A percentile compares a stretch with the other conserved stretches of the same genome.
Conservation (phyloP, 2,888 invertebrate genomes). For the Apamea crenata region DNA sequence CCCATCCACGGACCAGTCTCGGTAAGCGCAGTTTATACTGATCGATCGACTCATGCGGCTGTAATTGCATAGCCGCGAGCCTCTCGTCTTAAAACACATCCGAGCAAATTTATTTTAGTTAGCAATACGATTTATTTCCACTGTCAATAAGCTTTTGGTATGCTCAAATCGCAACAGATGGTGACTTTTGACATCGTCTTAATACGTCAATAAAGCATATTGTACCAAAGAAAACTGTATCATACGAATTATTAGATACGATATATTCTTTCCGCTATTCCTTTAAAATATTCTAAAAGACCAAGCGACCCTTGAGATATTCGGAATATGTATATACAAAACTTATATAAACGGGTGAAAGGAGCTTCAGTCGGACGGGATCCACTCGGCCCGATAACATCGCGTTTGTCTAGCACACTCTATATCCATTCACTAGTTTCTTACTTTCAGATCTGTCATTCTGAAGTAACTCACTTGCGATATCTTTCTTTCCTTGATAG, state of each 20-base stretch:
- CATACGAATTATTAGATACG: slow-evolving; percentile 6
- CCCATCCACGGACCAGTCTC: neutral
- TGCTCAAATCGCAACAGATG: neutral
- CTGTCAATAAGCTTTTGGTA: neutral
- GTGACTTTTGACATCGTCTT: neutral
- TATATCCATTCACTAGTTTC: slow-evolving; percentile 44
- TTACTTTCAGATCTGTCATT: slow-evolving; percentile 54
- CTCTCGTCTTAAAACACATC: neutral
- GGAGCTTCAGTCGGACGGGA: slow-evolving; percentile 30
- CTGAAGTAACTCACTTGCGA: slow-evolving; percentile 43
- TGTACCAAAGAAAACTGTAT: neutral
- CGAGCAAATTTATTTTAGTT: neutral
- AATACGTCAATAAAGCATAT: neutral
- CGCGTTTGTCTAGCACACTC: slow-evolving; percentile 54
- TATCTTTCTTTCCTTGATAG: slow-evolving; percentile 37
- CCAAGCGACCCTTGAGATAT: slow-evolving; percentile 12
- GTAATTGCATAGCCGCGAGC: neutral
- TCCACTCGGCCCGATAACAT: slow-evolving; percentile 59
- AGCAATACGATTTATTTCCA: neutral
- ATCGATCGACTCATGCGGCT: neutral
- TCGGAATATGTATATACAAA: slow-evolving; percentile 33
- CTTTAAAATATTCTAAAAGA: slow-evolving; percentile 31
- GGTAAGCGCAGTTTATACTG: neutral
- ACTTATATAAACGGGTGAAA: slow-evolving; percentile 40
- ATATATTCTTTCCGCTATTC: slow-evolving; percentile 27